Percentiles rank a stretch among this genome's conserved stretches.
These are phyloP conservation scores for Octomys mimax DNA, from an alignment of 2,797 vertebrate genomes.

Conservation along the genomic window DNA sequence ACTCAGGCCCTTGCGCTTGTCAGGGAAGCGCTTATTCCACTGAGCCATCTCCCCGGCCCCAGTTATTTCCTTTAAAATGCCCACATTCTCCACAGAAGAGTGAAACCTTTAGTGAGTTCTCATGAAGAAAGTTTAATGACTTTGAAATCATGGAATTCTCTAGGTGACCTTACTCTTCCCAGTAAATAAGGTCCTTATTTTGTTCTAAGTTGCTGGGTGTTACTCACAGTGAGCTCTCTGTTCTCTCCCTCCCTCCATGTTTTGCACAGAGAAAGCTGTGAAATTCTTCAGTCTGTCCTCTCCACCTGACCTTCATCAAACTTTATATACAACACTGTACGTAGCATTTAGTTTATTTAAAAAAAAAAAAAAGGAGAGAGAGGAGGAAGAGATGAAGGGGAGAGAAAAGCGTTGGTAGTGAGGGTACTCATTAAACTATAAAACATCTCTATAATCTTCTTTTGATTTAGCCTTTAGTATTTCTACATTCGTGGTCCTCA, in stretches of 20 bases:
- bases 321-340: neutral
- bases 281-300: constrained; percentile 33
- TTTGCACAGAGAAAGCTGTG: constrained; percentile 37
- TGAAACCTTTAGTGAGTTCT: constrained; percentile 7
- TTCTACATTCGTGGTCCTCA: constrained; percentile 57
- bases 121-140: constrained; percentile 68
- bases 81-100: constrained; percentile 57
- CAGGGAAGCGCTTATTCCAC: too few species aligned
- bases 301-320: constrained; percentile 71
- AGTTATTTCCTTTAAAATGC: constrained; percentile 67
- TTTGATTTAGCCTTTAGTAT: constrained; percentile 63
- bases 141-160: constrained; percentile 66
- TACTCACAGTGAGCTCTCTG: neutral
- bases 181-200: constrained; percentile 40
- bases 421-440: constrained; percentile 47
- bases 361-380: too few species aligned
- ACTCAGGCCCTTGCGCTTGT: too few species aligned
- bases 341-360: neutral
- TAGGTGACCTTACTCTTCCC: constrained; percentile 17
- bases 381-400: neutral
- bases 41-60: too few species aligned
- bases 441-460: constrained; percentile 49
- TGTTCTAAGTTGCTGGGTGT: constrained; percentile 28
- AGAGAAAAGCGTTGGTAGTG: neutral
- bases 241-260: neutral